These are phyloP conservation scores for Nesoenas mayeri DNA, from an alignment of 2,113 vertebrate species.

Conservation along the genomic window DNA sequence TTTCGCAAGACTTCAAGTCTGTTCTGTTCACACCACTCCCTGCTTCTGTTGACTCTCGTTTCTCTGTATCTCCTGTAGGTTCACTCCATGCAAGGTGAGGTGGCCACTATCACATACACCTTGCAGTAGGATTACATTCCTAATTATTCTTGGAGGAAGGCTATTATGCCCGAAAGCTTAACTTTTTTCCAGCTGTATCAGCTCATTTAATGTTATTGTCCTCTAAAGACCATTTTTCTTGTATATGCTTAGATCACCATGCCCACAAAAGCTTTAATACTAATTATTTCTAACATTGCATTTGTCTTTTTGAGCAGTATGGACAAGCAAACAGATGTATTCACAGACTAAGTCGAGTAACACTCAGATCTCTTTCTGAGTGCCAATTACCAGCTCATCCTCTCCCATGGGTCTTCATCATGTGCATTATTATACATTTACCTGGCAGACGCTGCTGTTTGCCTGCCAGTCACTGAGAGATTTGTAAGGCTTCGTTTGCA, in stretches of 20 bases:
- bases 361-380: neutral
- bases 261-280: neutral
- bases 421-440: accelerated
- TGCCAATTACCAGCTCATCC: neutral
- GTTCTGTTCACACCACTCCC: neutral
- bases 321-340: neutral
- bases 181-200: neutral
- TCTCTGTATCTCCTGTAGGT: neutral
- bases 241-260: neutral
- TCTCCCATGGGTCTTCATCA: neutral
- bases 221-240: neutral
- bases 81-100: neutral
- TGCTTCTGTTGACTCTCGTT: neutral
- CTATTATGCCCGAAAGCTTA: neutral
- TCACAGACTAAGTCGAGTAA: neutral
- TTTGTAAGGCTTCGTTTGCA: neutral
- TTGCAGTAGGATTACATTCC: neutral
- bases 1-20: neutral
- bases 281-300: neutral
- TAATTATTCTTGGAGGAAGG: neutral
- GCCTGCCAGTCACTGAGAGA: neutral
- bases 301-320: neutral
- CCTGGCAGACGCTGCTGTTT: neutral
- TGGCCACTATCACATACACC: neutral
- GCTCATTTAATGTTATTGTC: neutral